Evolutionary conservation across 2,888 invertebrate species (phyloP), one percentile per base, ranked within the genome.

Genomic region (Eristalis pertinax): DNA sequence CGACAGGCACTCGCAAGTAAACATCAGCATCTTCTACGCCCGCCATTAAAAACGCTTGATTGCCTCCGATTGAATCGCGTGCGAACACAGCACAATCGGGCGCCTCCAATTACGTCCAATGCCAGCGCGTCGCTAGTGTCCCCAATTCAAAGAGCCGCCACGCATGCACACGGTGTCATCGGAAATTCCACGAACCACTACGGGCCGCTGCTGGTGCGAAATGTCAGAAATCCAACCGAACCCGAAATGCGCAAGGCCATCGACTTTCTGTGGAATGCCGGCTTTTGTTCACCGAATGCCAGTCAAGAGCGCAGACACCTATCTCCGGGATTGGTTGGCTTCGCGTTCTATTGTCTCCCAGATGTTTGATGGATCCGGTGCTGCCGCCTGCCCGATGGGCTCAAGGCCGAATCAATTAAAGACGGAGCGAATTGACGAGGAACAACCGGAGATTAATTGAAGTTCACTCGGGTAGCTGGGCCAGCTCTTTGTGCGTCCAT

Each of bases 91-190:
- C 43, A 68, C 68, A 74, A 38, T 63, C 63, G 26, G 29, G 19
- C 38, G 26, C 11, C 67, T 19, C 19, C 43, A 56, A 73, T 67
- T 68, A 68, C 1, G 7, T 19, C 32, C 65, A 64, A 79, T 79
- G 79, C n/a, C 73, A 79, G n/a, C 11, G 67, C n/a, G 50, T 26
- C 22, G 50, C 32, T 43, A 13, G 26, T 68, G 75, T 70, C 76
- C 75, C 60, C 75, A 82, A 76, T 82, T 75, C 64, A 5, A 19
- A 24, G 29, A 69, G n/a, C 58, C 75, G 68, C 67, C 67, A 56
- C 19, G 19, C 11, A 32, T 68, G 62, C 67, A 32, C 32, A 32
- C 29, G 76, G 50, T 35, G 0, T 58, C 58, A 32, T 64, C 29
- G n/a, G 26, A 58, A 41, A 56, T 58, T 26, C 22, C 60, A 41